A percentile compares a stretch with the other conserved stretches of the same genome.
Conservation (phyloP, 2,797 vertebrate genomes). For the Staurois parvus region DNA sequence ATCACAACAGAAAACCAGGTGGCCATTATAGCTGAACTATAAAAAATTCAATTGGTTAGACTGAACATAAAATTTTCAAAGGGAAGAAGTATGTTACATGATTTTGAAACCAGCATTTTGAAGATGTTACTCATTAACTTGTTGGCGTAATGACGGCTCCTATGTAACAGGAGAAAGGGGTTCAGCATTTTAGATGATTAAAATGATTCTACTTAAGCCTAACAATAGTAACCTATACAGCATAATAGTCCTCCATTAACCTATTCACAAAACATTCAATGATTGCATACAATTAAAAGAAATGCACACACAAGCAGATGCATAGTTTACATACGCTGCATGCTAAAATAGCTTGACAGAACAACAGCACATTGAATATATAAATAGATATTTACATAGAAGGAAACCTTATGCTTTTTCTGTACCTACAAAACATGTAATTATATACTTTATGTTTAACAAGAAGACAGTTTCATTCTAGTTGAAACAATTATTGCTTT, state of each 20-base stretch:
- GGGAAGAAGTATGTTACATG: conserved; percentile 27
- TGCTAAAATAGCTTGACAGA: conserved; percentile 11
- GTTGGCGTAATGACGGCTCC: conserved; percentile 54
- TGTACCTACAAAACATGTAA: not conserved
- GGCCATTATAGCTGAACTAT: conserved; percentile 12
- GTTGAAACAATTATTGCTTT: not conserved
- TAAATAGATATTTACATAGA: conserved; percentile 2
- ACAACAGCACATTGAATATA: not conserved
- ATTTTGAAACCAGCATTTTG: conserved; percentile 49
- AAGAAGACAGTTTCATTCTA: conserved; percentile 5
- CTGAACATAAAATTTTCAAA: conserved; percentile 36
- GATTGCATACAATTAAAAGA: conserved; percentile 46
- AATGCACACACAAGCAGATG: conserved; percentile 2
- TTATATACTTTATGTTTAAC: conserved; percentile 8
- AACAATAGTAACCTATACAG: conserved; percentile 31
- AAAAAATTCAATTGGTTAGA: conserved; percentile 20
- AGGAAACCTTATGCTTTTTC: not conserved
- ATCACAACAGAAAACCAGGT: conserved; percentile 6
- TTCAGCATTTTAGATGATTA: conserved; percentile 44
- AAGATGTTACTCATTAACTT: conserved; percentile 58
- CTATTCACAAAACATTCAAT: conserved; percentile 40
- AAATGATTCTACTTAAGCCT: conserved; percentile 51
- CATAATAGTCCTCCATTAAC: conserved; percentile 50
- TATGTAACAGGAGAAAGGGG: conserved; percentile 57
- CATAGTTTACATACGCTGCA: conserved; percentile 46